Evolutionary conservation across 2,797 vertebrate genomes (phyloP).

Genomic region (Gobionotothen gibberifrons): DNA sequence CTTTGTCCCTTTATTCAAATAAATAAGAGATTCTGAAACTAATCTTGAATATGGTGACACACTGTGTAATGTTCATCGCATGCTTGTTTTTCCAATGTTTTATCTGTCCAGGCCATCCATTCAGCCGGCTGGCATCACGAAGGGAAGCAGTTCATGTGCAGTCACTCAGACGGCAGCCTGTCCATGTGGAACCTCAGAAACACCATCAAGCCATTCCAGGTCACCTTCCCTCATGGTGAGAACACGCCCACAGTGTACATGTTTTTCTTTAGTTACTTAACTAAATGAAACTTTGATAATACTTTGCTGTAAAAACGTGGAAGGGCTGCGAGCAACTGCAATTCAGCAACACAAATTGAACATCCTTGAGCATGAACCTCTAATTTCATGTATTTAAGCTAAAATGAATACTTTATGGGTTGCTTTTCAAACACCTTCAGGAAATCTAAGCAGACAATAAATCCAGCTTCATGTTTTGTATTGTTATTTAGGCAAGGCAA

Average conservation of each 20-base stretch:
- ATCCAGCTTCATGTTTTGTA: background rate
- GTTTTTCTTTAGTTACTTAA: background rate
- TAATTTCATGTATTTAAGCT: background rate
- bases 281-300: background rate
- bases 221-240: conserved; percentile 97
- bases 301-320: background rate
- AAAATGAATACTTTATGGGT: background rate
- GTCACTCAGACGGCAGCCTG: conserved; percentile 98
- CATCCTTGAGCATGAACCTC: background rate
- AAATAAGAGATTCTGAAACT: background rate
- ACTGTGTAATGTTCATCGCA: background rate
- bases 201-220: conserved; percentile 94
- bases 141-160: conserved; percentile 99
- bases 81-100: conserved; percentile 19
- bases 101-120: conserved; percentile 91
- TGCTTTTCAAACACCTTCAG: background rate
- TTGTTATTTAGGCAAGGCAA: background rate
- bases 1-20: background rate
- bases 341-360: background rate
- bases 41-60: background rate
- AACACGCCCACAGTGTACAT: conserved; percentile 12
- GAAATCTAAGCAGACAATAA: background rate
- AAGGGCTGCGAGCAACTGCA: background rate
- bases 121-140: conserved; percentile 98
- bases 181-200: conserved; percentile 96